A percentile compares a stretch with the other conserved stretches of the same genome.
These are phyloP conservation scores for Scaptomyza cyrtandrae DNA, from an alignment of 2,888 invertebrate species.

Conservation along the genomic window DNA sequence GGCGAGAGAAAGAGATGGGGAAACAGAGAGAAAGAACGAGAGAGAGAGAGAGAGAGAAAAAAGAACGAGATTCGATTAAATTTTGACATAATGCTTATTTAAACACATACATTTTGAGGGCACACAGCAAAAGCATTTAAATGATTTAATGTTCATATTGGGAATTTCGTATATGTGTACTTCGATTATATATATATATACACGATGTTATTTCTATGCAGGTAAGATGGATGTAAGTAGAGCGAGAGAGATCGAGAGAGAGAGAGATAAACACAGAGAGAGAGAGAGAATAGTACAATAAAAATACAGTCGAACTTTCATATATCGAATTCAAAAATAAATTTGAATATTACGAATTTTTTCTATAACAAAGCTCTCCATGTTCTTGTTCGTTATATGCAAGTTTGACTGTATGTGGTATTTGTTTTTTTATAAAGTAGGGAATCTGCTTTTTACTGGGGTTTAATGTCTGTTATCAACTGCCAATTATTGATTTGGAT, in stretches of 20 bases:
- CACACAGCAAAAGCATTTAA: constrained; percentile 48
- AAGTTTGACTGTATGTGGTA: not conserved
- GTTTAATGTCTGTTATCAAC: constrained; percentile 12
- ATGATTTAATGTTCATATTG: constrained; percentile 21
- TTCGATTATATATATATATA: not conserved
- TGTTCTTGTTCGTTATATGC: not conserved
- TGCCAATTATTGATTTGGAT: constrained; percentile 29
- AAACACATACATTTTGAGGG: constrained; percentile 10
- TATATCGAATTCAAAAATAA: not conserved
- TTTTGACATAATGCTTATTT: constrained; percentile 15
- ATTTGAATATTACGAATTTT: not conserved
- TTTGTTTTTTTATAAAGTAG: too few species aligned
- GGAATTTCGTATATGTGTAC: not conserved
- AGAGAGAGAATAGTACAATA: constrained; percentile 18
- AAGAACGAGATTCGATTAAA: constrained; percentile 25
- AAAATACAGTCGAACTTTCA: not conserved
- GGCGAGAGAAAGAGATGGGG: constrained; percentile 15
- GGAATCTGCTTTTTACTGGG: constrained; percentile 17
- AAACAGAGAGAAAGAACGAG: constrained; percentile 5
- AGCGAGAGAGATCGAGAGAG: constrained; percentile 16
- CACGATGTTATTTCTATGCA: constrained; percentile 7
- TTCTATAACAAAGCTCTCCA: not conserved
- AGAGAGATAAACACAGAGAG: not conserved
- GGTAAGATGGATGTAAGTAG: constrained; percentile 5
- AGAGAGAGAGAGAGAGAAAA: constrained; percentile 25